Evolutionary conservation across 1,140 invertebrate genomes (phyloP), one percentile per base, ranked within the genome.

Genomic region (Trachymyrmex septentrionalis): DNA sequence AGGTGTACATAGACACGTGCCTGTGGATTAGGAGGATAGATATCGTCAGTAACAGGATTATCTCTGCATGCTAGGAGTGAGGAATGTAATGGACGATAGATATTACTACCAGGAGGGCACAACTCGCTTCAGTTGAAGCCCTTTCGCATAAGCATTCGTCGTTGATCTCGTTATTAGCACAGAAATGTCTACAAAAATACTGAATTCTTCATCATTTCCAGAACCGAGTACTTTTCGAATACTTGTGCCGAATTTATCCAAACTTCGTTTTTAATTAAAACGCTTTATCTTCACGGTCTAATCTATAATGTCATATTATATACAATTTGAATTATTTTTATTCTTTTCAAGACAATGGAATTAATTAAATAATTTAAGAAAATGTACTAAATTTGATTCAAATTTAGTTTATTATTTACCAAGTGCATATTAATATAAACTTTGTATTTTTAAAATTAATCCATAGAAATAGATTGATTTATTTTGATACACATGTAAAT

Each of bases 11-110:
- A 90, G 90, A 93, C 91, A 90, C 91, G 90, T 90, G 92, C 77
- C 89, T 84, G 57, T 86, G 92, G 92, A 94, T 94, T 94, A 94
- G 92, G 86, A 87, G 92, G 88, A 91, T 93, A 90, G 92, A 87
- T 93, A 94, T 93, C 92, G 91, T 77, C 85, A 86, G 92, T 94
- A 94, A 94, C 92, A 92, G 92, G 94, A 94, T 94, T 94, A 94
- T 93, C 92, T 90, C 78, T 16, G 48, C 48, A 81, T 34, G 27
- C 44, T 38, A 57, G 44, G 48, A 9, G 5, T n/a, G 48, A 66
- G 81, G 72, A 67, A 61, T 57, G 59, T 34, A 53, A 85, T 80
- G 9, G n/a, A 53, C 76, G 21, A 1, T 64, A 82, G 77, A 90
- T 81, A 85, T 87, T 85, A 75, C 67, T 21, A 63, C 2, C 16